Conservation (phyloP, 2,888 invertebrate genomes). For the Macaria notata region DNA sequence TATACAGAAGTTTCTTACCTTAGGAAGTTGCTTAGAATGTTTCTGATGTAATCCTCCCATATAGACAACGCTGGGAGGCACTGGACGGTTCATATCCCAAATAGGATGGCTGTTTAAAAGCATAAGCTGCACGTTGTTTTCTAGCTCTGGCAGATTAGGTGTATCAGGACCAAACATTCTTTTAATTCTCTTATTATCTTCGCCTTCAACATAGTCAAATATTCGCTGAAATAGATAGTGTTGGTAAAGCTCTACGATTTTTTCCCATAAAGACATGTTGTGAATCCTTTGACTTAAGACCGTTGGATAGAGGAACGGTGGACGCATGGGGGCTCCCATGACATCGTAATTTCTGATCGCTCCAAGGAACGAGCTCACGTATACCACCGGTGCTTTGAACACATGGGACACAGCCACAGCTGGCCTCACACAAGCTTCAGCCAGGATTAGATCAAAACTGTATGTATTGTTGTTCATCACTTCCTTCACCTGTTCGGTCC, state of each 20-base stretch:
- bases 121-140: conserved; percentile 36
- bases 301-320: conserved; percentile 16
- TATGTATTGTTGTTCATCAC: conserved; percentile 17
- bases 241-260: conserved; percentile 18
- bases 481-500: conserved; percentile 20
- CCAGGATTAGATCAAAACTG: conserved; percentile 34
- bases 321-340: conserved; percentile 19
- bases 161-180: conserved; percentile 37
- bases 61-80: conserved; percentile 56
- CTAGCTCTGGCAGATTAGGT: conserved; percentile 38
- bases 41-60: conserved; percentile 62
- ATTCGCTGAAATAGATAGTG: conserved; percentile 18
- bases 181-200: conserved; percentile 28
- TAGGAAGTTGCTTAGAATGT: conserved; percentile 52
- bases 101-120: conserved; percentile 62
- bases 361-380: background rate
- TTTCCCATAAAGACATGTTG: conserved; percentile 24
- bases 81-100: conserved; percentile 54
- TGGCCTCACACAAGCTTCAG: conserved; percentile 33
- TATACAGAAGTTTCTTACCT: conserved; percentile 40
- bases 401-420: conserved; percentile 30
- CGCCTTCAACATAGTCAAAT: conserved; percentile 10
- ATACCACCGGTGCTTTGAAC: conserved; percentile 33
- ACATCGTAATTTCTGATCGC: conserved; percentile 15
- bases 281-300: conserved; percentile 13